Conservation (phyloP, 2,797 vertebrate species). For the Austrolebias charrua region DNA sequence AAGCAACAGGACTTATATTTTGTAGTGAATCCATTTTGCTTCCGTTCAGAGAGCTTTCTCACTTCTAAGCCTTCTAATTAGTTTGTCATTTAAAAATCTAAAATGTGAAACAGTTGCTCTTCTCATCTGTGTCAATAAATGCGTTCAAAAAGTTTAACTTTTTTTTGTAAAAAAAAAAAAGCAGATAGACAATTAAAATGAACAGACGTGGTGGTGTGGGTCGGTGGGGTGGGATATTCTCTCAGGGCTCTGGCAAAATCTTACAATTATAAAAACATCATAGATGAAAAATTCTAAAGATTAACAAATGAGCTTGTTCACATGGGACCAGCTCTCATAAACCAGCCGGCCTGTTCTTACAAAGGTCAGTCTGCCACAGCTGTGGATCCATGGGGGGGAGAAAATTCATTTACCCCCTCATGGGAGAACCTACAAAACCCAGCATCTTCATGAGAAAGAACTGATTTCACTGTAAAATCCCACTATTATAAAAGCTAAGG, state of each 20-base stretch:
- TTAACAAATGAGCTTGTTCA: background rate
- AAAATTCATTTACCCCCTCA: background rate
- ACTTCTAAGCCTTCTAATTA: background rate
- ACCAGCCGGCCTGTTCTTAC: background rate
- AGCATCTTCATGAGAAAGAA: background rate
- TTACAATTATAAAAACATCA: slow-evolving; percentile 4
- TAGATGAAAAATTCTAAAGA: slow-evolving; percentile 5
- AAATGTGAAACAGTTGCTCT: background rate
- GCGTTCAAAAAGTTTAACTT: background rate
- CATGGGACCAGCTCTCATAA: slow-evolving; percentile 3
- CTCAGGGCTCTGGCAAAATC: background rate
- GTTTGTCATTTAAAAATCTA: background rate
- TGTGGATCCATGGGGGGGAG: background rate
- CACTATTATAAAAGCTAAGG: background rate
- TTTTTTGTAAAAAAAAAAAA: background rate
- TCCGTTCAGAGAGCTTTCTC: no score
- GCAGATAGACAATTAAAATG: background rate
- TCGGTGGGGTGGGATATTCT: background rate
- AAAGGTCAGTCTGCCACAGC: slow-evolving; percentile 2
- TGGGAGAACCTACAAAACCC: slow-evolving; percentile 9
- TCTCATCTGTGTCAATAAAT: background rate
- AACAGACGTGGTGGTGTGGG: background rate
- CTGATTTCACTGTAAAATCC: background rate
- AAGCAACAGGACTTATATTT: no score
- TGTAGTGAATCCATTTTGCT: no score